These are phyloP conservation scores for Stenodera caucasica DNA, from an alignment of 2,888 invertebrate genomes.

Conservation along the genomic window DNA sequence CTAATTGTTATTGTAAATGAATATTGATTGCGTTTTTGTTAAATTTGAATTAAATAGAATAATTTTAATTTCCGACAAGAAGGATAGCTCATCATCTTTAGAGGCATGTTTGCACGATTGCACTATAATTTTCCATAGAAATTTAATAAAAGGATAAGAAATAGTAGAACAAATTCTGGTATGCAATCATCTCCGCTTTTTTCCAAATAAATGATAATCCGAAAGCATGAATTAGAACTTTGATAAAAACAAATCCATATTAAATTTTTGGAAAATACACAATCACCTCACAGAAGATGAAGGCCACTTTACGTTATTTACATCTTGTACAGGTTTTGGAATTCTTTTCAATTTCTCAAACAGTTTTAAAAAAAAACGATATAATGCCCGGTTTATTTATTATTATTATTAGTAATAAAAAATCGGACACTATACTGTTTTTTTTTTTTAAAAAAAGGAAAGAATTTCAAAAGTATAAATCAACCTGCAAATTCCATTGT, in stretches of 20 bases:
- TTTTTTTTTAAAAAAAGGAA: neutral
- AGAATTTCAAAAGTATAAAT: constrained; percentile 16
- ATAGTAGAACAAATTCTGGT: constrained; percentile 26
- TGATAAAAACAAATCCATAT: neutral
- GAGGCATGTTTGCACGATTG: constrained; percentile 30
- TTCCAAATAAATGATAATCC: constrained; percentile 5
- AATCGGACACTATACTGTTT: constrained; percentile 26
- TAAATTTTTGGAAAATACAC: constrained; percentile 15
- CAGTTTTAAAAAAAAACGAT: constrained; percentile 20
- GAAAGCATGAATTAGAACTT: neutral
- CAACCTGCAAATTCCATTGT: constrained; percentile 12
- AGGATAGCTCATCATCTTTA: no score
- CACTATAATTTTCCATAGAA: constrained; percentile 15
- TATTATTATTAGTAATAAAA: neutral
- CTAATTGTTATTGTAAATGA: neutral
- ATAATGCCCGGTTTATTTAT: constrained; percentile 17
- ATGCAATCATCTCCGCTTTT: constrained; percentile 15
- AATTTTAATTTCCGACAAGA: neutral
- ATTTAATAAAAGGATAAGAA: constrained; percentile 10
- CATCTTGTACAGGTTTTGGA: constrained; percentile 42
- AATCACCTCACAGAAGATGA: constrained; percentile 47
- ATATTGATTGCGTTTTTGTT: neutral
- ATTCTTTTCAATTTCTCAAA: constrained; percentile 21
- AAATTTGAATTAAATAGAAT: neutral
- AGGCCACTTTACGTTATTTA: constrained; percentile 48